Percentiles rank a stretch among this genome's conserved stretches.
These are phyloP conservation scores for Alosa alosa DNA, from an alignment of 2,113 vertebrate genomes.

Conservation along the genomic window DNA sequence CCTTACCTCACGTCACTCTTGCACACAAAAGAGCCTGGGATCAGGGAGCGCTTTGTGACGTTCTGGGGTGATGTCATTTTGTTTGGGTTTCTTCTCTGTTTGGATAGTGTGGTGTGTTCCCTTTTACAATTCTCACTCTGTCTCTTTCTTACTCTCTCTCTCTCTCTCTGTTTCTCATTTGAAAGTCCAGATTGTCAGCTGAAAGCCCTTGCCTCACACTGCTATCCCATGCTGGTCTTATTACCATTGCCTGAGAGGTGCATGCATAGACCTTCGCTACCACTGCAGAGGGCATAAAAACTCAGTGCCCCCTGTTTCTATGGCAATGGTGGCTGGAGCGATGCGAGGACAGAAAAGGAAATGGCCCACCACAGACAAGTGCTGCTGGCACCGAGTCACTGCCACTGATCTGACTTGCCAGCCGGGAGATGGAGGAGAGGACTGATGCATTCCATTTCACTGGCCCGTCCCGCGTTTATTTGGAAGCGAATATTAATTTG, in stretches of 20 bases:
- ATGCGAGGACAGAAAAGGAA: constrained; percentile 50
- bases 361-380: constrained; percentile 56
- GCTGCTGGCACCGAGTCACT: constrained; percentile 48
- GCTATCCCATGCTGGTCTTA: not conserved
- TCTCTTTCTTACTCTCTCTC: not conserved
- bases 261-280: constrained; percentile 24
- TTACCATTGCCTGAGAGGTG: not conserved
- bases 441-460: constrained; percentile 24
- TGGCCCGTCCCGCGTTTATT: constrained; percentile 36
- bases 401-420: constrained; percentile 50
- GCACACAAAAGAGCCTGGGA: not conserved
- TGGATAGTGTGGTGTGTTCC: not conserved
- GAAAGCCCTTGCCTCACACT: not conserved
- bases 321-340: constrained; percentile 59
- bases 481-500: constrained; percentile 43
- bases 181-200: not conserved
- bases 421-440: constrained; percentile 5
- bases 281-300: constrained; percentile 39
- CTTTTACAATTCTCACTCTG: not conserved
- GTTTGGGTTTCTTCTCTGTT: not conserved
- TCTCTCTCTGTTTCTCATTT: not conserved
- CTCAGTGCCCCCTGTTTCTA: constrained; percentile 60
- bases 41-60: not conserved
- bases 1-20: not conserved
- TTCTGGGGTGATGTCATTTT: not conserved